Base-by-base conservation (phyloP, 2,888 invertebrate genomes). In the Ichneumoninae sp. region DNA sequence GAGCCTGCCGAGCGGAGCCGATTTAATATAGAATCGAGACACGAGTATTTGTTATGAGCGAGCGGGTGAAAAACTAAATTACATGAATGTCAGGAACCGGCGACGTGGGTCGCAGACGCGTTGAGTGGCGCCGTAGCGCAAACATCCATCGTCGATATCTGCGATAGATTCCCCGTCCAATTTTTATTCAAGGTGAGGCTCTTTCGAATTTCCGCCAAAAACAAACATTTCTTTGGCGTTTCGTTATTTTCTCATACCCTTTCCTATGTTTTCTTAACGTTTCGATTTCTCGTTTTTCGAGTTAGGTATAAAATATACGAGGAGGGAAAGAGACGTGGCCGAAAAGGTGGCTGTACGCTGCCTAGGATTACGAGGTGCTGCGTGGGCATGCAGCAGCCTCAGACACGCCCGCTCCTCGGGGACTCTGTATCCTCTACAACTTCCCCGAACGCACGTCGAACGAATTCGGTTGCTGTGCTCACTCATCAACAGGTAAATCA, bases 381-480 rank as follows among this genome's bases (percentile, higher is more conserved):
- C 93, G 92, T 93, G 93, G 93, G 93, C 93, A 93, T 93, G 93
- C 93, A 93, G 93, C 93, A 93, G 93, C 93, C 93, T 93, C 93
- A 93, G 93, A 93, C 93, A 92, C 93, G 93, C 93, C 93, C 93
- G 93, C 93, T 93, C 90, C 93, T 93, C 91, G 93, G 93, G 93
- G 93, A 93, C 93, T 93, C 93, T 90, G 93, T 93, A 93, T 93
- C 93, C 93, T 93, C 93, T 92, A 93, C 93, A 92, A 93, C 93
- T 92, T 92, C 93, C 93, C 93, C 93, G 90, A 92, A 90, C 90
- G 90, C 93, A 87, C 92, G 93, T 86, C 93, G 92, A 88, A 92
- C 90, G 79, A 93, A 92, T 90, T 91, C 93, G 76, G 93, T 93
- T 89, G 91, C 93, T 87, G 93, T 93, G 81, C 90, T 93, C 75